These are phyloP conservation scores for Gymnopithys bicolor DNA, from an alignment of 2,797 vertebrate genomes.

Conservation along the genomic window DNA sequence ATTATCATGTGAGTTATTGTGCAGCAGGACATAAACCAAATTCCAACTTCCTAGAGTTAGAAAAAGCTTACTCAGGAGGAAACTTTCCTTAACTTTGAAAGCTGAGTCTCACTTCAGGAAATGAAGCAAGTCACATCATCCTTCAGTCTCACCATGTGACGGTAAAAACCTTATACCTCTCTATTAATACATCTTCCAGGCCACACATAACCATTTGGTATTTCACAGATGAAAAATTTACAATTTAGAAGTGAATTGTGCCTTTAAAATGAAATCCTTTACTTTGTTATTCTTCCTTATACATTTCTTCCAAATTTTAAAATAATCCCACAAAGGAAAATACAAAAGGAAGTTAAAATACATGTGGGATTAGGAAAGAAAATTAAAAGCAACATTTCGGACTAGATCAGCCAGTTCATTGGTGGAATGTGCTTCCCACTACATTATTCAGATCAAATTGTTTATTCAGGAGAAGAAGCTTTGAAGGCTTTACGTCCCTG, in stretches of 20 bases:
- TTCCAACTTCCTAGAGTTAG: slow-evolving; percentile 43
- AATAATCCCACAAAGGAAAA: slow-evolving; percentile 41
- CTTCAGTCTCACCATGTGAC: slow-evolving; percentile 47
- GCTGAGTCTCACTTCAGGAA: slow-evolving; percentile 49
- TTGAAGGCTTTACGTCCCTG: slow-evolving; percentile 70
- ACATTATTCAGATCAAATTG: slow-evolving; percentile 71
- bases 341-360: slow-evolving; percentile 57
- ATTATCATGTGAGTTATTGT: slow-evolving; percentile 50
- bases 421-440: slow-evolving; percentile 68
- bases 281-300: slow-evolving; percentile 48
- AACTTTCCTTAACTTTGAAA: slow-evolving; percentile 59
- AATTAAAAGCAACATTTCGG: slow-evolving; percentile 52
- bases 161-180: slow-evolving; percentile 28
- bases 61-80: slow-evolving; percentile 57
- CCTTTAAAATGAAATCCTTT: slow-evolving; percentile 2
- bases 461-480: slow-evolving; percentile 69
- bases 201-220: neutral
- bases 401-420: slow-evolving; percentile 39
- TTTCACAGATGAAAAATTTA: slow-evolving; percentile 31
- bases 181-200: slow-evolving; percentile 46
- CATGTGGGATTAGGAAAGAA: slow-evolving; percentile 45
- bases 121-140: slow-evolving; percentile 65
- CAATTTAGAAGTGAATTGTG: neutral
- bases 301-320: slow-evolving; percentile 55
- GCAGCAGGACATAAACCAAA: slow-evolving; percentile 62